Percentiles rank a stretch among this genome's conserved stretches.
phyloP scores from a whole-genome alignment of 2,888 invertebrate species.

The Drosophila pseudotalamancana region DNA sequence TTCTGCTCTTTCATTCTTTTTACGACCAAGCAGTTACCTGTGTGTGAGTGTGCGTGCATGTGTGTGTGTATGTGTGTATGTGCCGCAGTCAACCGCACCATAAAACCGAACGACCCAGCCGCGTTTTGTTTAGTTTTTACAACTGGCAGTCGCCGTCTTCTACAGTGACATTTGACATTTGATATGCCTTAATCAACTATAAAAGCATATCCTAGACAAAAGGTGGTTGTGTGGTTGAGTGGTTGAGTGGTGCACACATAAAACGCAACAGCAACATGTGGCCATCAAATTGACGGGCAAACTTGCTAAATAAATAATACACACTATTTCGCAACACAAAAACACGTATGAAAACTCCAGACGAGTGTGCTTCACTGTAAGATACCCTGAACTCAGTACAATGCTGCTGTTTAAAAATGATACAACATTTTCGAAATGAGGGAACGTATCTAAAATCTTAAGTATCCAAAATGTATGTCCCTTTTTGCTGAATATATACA shows the following conservation, averaged over 20 bases:
- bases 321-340: constrained; percentile 20
- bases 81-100: constrained; percentile 53
- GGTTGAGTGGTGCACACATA: constrained; percentile 36
- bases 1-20: constrained; percentile 39
- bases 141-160: constrained; percentile 63
- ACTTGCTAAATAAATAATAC: constrained; percentile 54
- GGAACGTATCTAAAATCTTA: too few relatives aligned
- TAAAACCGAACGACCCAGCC: constrained; percentile 44
- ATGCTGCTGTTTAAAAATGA: too few relatives aligned
- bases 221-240: background rate
- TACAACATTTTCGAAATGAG: too few relatives aligned
- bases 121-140: constrained; percentile 65
- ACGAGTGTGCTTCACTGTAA: too few relatives aligned
- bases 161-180: constrained; percentile 75
- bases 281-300: constrained; percentile 56
- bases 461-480: too few relatives aligned
- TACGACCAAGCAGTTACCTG: constrained; percentile 36
- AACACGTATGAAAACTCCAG: too few relatives aligned
- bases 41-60: background rate
- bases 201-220: constrained; percentile 64
- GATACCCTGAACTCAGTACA: too few relatives aligned
- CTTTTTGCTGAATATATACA: too few relatives aligned
- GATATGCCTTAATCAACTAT: constrained; percentile 79
- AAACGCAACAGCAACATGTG: constrained; percentile 72
- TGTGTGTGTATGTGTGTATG: constrained; percentile 11